Base-by-base conservation (phyloP, 53 echinoderm and acorn worm genomes). In the Astropecten irregularis region DNA sequence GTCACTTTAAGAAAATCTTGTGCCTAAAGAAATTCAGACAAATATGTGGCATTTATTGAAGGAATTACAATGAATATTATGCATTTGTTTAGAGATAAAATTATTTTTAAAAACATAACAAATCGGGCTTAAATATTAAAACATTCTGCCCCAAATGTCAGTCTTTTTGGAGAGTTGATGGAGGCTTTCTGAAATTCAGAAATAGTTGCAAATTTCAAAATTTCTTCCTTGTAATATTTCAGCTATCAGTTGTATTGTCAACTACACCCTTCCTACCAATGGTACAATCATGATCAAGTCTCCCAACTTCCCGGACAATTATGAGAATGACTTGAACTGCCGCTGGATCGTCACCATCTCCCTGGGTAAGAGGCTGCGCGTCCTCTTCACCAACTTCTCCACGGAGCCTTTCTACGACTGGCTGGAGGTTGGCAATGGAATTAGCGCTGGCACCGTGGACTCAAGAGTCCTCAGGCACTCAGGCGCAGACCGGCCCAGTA, bases 291-390 rank as follows among this genome's bases (percentile, higher is more conserved):
- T 51, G 10, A 89, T 96, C 53, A 60, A 32, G 9, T 92, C 94
- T 0, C 94, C 94, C 44, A 88, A 88, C 83, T 93, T 88, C 90
- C 95, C 95, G 5, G 85, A 68, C 48, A 70, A 85, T 5, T 95
- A 95, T 63, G 77, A 69, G 5, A 63, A 77, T 37, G 66, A 82
- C 25, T 82, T 72, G 34, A 85, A 77, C 68, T 95, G 95, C 49
- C 88, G 82, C 71, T 95, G 95, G 95, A 55, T 93, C 32, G 66
- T 93, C 47, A 21, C 67, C 4, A 85, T 88, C 52, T 67, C 87
- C 1, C 62, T 37, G 11, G 66, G 84, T 0, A 84, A 85, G 18
- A 81, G 85, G 9, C 58, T 95, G 31, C 93, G 92, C 14, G 79
- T 95, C 33, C 51, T 95, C 70, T 92, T 95, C 84, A 66, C 21